Conservation (phyloP, 2,797 vertebrate genomes). For the Rhinichthys osculus region DNA sequence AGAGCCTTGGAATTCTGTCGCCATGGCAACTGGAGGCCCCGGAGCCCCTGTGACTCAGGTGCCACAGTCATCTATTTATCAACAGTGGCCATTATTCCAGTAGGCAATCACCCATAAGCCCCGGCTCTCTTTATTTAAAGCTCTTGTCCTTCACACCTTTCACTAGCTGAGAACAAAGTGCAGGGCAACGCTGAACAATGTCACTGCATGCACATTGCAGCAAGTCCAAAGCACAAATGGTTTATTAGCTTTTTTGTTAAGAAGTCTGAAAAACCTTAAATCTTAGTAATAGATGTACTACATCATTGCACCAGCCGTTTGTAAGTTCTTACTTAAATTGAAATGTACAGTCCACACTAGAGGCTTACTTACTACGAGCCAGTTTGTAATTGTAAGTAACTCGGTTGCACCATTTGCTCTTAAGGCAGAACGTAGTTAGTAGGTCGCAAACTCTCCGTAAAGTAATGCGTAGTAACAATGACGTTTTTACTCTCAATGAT, state of each 20-base stretch:
- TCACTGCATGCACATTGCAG: not conserved
- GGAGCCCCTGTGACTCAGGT: constrained; percentile 71
- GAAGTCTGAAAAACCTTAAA: not conserved
- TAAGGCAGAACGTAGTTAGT: not conserved
- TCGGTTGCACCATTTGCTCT: not conserved
- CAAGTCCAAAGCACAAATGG: not conserved
- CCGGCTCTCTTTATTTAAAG: constrained; percentile 72
- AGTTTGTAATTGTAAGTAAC: not conserved
- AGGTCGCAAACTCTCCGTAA: not conserved
- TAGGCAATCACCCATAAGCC: constrained; percentile 64
- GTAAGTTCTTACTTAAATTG: not conserved
- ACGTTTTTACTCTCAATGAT: not conserved
- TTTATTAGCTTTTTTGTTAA: not conserved
- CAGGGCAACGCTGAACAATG: constrained; percentile 16
- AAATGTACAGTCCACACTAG: not conserved
- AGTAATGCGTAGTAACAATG: not conserved
- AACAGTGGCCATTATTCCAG: constrained; percentile 69
- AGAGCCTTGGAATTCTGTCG: constrained; percentile 67
- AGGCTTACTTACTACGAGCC: not conserved
- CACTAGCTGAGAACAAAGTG: constrained; percentile 59
- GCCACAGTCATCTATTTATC: constrained; percentile 74
- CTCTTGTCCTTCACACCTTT: constrained; percentile 77
- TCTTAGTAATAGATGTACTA: not conserved
- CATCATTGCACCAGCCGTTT: not conserved
- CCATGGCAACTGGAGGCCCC: constrained; percentile 70